Base-by-base conservation (phyloP, 2,888 invertebrate species). In the Agrotis exclamationis region DNA sequence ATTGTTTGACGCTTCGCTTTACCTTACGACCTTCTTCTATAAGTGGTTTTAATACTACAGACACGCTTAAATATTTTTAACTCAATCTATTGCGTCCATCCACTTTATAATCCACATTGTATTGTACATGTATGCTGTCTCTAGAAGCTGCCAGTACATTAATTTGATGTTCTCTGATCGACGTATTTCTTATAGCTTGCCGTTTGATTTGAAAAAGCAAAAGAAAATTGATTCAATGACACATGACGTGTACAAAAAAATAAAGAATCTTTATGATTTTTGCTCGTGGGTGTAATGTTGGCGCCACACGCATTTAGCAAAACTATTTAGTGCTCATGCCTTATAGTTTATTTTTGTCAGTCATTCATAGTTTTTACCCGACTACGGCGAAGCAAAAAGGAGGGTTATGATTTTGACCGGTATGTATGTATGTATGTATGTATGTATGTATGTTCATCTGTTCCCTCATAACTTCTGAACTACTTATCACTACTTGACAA, bases 331-430 rank as follows among this genome's bases (percentile, higher is more conserved):
- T 56, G 22, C 47, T 33, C 9, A 54, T 53, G 16, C 47, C 24
- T 24, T 22, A 22, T 51, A 39, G 70, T 82, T 74, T 79, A 76
- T 82, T 76, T 82, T 67, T 47, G 53, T 79, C 18, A 65, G 51
- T 57, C 71, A 73, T 81, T 81, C 65, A 70, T 70, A 74, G 67
- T 66, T 65, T 45, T n/a, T n/a, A n/a, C n/a, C n/a, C n/a, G n/a
- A n/a, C n/a, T n/a, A n/a, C n/a, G n/a, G n/a, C n/a, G n/a, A n/a
- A n/a, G n/a, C n/a, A n/a, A n/a, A n/a, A n/a, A n/a, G n/a, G n/a
- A n/a, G n/a, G n/a, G n/a, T n/a, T n/a, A n/a, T n/a, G n/a, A n/a
- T n/a, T n/a, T n/a, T n/a, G n/a, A n/a, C n/a, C n/a, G n/a, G n/a
- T n/a, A n/a, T n/a, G n/a, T n/a, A n/a, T n/a, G n/a, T n/a, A n/a